These are phyloP conservation scores for Oenanthe oenanthe DNA, from an alignment of 2,113 vertebrate species.

Conservation along the genomic window DNA sequence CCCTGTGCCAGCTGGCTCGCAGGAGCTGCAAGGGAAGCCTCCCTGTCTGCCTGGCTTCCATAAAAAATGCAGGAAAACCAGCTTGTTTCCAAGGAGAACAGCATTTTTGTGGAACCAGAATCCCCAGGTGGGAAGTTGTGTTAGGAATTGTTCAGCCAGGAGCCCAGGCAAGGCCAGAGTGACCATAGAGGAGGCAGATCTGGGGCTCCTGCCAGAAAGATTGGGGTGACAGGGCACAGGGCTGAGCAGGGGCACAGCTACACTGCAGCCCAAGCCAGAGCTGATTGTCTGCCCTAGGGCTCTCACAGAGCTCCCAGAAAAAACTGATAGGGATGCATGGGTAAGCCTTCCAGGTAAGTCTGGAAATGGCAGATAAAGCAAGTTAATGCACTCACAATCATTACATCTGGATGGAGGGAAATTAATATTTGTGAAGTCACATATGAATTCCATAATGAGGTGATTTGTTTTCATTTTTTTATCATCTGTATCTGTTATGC, in stretches of 20 bases:
- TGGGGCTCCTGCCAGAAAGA: background rate
- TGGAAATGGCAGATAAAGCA: background rate
- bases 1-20: background rate
- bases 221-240: background rate
- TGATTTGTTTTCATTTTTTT: background rate
- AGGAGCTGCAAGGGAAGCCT: background rate
- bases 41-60: background rate
- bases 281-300: rapidly evolving
- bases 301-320: background rate
- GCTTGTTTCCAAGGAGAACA: background rate
- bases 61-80: background rate
- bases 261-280: background rate
- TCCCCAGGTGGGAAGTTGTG: background rate
- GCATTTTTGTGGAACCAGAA: background rate
- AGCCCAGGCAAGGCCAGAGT: background rate
- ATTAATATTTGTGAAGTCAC: background rate
- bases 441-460: background rate
- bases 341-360: background rate
- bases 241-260: background rate
- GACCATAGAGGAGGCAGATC: background rate
- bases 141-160: background rate
- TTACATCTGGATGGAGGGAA: background rate
- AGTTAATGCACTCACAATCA: background rate
- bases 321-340: background rate
- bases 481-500: background rate